Base-by-base conservation (phyloP, 2,888 invertebrate species). In the Toxonevra muliebris region DNA sequence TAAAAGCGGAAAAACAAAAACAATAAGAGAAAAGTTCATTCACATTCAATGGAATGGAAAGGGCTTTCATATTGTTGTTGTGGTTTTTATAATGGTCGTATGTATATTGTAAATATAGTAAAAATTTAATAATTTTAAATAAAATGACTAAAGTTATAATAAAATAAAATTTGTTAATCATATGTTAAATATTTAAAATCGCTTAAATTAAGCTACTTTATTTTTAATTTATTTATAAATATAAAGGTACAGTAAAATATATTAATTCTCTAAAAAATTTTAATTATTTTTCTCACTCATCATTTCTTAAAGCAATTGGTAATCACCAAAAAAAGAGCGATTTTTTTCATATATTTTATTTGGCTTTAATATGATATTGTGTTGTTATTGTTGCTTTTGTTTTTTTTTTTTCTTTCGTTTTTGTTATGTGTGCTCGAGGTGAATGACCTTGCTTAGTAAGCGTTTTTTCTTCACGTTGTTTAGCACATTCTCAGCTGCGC, bases 21-120 rank as follows among this genome's bases (percentile, higher is more conserved):
- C 75, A 76, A 74, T 71, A 77, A 76, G 77, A 77, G 77, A 77
- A 77, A 76, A 77, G 77, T 77, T 77, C 77, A 77, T 77, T 77
- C 74, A 77, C 77, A 30, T 68, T 65, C 30, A 30, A 30, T 7
- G 30, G 30, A 30, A 30, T 30, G 30, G 7, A 30, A 30, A 30
- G 30, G 30, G 30, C 30, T 30, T 30, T 30, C 50, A 13, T 57
- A 41, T 69, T 61, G 58, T 65, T 62, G 48, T 52, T 45, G 61
- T 62, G 65, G 58, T 20, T 45, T 60, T 48, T 54, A 17, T 45
- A 50, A 30, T 30, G 30, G 30, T 30, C 3, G 30, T 30, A 7
- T 7, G 30, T 60, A 20, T 48, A 48, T n/a, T n/a, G n/a, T n/a
- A n/a, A n/a, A n/a, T n/a, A n/a, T n/a, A n/a, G n/a, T n/a, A n/a